Evolutionary conservation across 2,113 vertebrate species (phyloP).

Genomic region (Cavia porcellus): DNA sequence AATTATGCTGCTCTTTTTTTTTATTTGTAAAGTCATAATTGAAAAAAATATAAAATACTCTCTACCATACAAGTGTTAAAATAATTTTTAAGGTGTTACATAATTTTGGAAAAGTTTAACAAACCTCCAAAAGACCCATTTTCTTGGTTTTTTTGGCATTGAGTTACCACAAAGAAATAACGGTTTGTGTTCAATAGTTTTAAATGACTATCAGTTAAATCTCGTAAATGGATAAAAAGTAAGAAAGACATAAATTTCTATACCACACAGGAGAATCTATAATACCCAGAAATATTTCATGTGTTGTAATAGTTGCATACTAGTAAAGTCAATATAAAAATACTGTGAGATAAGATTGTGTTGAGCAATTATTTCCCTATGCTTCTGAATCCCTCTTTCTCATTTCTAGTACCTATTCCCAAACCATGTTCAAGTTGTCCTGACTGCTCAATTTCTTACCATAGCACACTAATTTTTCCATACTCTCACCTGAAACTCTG

Average conservation of each 20-base stretch:
- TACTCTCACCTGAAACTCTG: background rate
- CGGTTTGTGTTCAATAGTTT: slow-evolving; percentile 19
- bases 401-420: background rate
- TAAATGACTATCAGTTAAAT: background rate
- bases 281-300: background rate
- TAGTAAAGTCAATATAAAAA: slow-evolving; percentile 3
- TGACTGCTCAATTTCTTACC: background rate
- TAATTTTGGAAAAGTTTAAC: slow-evolving; percentile 15
- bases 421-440: background rate
- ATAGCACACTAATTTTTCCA: background rate
- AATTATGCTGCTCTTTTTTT: slow-evolving; percentile 13
- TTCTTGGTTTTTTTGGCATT: background rate
- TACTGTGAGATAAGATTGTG: background rate
- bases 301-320: background rate
- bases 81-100: background rate
- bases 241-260: background rate
- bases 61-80: slow-evolving; percentile 14
- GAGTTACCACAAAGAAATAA: slow-evolving; percentile 38
- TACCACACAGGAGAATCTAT: background rate
- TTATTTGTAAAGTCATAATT: background rate
- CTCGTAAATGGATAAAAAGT: background rate
- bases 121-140: background rate
- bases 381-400: background rate
- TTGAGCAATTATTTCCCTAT: background rate
- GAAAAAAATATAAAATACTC: background rate